Conservation (phyloP, 2,113 vertebrate genomes). For the Tautogolabrus adspersus region DNA sequence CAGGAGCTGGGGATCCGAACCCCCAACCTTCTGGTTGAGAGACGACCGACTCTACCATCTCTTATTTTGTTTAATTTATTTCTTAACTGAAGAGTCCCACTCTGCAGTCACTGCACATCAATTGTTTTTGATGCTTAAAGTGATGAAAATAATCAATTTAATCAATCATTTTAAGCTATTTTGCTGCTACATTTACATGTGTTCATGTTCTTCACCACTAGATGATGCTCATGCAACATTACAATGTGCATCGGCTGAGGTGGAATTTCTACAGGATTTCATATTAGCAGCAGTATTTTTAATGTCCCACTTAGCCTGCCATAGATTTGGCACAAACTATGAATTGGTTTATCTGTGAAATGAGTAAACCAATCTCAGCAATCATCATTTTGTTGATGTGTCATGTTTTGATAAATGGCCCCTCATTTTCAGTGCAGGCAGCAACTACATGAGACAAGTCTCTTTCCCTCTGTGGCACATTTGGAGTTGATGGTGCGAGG, state of each 20-base stretch:
- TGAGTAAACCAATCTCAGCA: background rate
- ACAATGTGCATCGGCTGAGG: background rate
- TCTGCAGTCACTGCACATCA: no score
- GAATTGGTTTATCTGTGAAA: background rate
- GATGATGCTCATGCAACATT: constrained; percentile 62
- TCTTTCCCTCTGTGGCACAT: constrained; percentile 32
- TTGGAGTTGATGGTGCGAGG: constrained; percentile 43
- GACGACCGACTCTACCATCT: no score
- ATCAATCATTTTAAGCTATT: no score
- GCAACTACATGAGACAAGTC: constrained; percentile 33
- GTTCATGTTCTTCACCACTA: constrained; percentile 59
- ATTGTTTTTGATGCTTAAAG: no score
- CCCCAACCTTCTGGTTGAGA: no score
- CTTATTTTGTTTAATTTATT: no score
- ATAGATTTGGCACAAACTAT: background rate
- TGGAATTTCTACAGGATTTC: background rate
- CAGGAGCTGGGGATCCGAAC: no score
- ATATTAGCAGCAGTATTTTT: background rate
- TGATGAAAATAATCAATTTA: no score
- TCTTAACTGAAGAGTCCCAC: no score
- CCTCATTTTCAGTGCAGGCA: constrained; percentile 41
- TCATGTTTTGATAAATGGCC: constrained; percentile 53
- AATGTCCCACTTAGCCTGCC: background rate
- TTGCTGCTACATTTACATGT: background rate
- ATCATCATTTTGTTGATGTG: constrained; percentile 19